Evolutionary conservation across 2,888 invertebrate genomes (phyloP), one percentile per base, ranked within the genome.

Genomic region (Branchipolynoe longqiensis): DNA sequence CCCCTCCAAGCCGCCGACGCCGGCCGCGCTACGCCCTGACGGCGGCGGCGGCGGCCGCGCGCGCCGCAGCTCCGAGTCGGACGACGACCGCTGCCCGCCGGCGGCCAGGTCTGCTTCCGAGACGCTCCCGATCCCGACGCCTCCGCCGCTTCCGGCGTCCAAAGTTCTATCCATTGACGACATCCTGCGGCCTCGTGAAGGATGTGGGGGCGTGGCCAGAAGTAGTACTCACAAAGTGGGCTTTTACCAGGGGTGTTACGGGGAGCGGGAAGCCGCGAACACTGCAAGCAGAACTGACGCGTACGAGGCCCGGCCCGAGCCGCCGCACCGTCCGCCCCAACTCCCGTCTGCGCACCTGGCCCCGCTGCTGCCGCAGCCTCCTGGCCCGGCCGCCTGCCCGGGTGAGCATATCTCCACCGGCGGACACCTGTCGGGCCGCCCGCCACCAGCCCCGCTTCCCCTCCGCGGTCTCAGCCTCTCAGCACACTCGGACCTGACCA

Each of bases 101-200:
- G 25, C 31, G 18, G 41, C 41, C 31, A n/a, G n/a, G 12, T 18
- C 54, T 18, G 1, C 41, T 8, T 2, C 58, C 18, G 36, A 2
- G 22, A 2, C 56, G n/a, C 31, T 78, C 0, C 78, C 48, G 40
- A 41, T 48, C 4, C 78, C 78, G 3, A 6, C n/a, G 8, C 31
- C 54, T 22, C 56, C 54, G n/a, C 59, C 41, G 33, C 22, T 64
- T 18, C 12, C 41, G 4, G 58, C 36, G 40, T 40, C 36, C 31
- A 84, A 69, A 41, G 84, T 64, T 18, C 62, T 84, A 2, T 84
- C 84, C 36, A 84, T 84, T 28, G 84, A 84, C 36, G 84, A 84
- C 22, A 84, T 84, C 12, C 54, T 84, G 1, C 41, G 73, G 6
- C 84, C 84, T 1, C 41, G 59, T 31, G 40, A 28, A 38, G 69